Evolutionary conservation across 1,140 invertebrate genomes (phyloP).

Genomic region (Elysia chlorotica): DNA sequence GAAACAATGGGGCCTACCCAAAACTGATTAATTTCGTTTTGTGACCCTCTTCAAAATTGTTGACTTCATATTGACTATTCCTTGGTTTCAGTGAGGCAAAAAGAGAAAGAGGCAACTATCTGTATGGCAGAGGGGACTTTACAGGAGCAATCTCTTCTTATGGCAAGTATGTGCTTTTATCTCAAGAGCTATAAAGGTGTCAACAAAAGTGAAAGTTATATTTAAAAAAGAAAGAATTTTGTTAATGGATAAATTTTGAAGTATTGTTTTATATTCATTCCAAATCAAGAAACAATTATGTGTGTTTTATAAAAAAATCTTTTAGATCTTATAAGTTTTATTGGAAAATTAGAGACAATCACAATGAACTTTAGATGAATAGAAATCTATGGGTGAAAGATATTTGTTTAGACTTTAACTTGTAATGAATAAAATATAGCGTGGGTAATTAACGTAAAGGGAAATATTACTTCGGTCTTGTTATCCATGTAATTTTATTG

Average conservation of each 20-base stretch:
- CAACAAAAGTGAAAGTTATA: neutral
- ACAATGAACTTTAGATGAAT: neutral
- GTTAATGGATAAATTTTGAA: neutral
- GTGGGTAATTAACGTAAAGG: no score
- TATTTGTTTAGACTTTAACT: no score
- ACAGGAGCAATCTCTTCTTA: slow-evolving; percentile 83
- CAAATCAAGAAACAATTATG: neutral
- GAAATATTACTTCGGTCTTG: no score
- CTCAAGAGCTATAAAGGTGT: neutral
- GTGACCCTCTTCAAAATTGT: no score
- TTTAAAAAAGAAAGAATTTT: neutral
- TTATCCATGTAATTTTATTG: no score
- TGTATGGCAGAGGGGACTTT: slow-evolving; percentile 80
- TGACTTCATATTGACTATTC: neutral
- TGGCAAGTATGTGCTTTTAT: slow-evolving; percentile 61
- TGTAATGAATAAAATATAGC: no score
- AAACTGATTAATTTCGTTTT: no score
- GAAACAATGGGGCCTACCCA: no score
- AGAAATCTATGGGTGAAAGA: no score
- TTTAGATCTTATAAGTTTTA: neutral
- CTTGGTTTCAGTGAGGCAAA: slow-evolving; percentile 72
- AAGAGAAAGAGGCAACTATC: slow-evolving; percentile 85
- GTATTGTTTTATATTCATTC: neutral
- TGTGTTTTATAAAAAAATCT: neutral
- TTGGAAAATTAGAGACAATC: neutral